phyloP scores from a whole-genome alignment of 2,113 vertebrate genomes.

The Micronycteris hirsuta region DNA sequence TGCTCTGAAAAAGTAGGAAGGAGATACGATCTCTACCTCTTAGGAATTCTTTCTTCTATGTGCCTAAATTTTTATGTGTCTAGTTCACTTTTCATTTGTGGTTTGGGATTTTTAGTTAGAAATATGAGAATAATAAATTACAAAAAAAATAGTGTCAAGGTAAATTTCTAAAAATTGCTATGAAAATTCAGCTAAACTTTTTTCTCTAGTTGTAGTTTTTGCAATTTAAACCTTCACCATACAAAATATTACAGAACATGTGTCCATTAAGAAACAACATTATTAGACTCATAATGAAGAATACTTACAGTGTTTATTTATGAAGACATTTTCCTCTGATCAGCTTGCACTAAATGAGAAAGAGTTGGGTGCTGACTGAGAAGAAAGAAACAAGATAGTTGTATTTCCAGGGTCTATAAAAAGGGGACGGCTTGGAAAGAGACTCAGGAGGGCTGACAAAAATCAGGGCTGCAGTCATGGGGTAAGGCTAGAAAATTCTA shows the following conservation, averaged over 20 bases:
- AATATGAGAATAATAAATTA: neutral
- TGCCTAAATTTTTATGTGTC: neutral
- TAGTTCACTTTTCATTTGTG: slow-evolving; percentile 12
- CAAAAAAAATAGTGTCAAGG: neutral
- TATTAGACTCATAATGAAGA: neutral
- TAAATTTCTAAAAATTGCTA: slow-evolving; percentile 12
- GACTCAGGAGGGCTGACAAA: neutral
- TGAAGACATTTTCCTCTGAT: neutral
- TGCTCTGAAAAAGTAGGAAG: neutral
- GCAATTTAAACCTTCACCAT: neutral
- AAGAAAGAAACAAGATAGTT: neutral
- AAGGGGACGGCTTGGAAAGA: neutral
- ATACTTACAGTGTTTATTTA: neutral
- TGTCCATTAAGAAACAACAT: neutral
- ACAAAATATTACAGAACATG: neutral
- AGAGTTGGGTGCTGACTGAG: neutral
- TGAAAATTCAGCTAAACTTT: slow-evolving; percentile 12
- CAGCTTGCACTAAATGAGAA: neutral
- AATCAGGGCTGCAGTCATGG: neutral
- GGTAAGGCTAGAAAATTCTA: neutral
- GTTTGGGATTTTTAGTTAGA: neutral
- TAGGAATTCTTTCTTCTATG: neutral
- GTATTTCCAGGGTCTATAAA: neutral
- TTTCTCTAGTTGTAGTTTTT: neutral
- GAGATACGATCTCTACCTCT: neutral